These are phyloP conservation scores for Manis javanica DNA, from an alignment of 2,797 vertebrate genomes.

Conservation along the genomic window DNA sequence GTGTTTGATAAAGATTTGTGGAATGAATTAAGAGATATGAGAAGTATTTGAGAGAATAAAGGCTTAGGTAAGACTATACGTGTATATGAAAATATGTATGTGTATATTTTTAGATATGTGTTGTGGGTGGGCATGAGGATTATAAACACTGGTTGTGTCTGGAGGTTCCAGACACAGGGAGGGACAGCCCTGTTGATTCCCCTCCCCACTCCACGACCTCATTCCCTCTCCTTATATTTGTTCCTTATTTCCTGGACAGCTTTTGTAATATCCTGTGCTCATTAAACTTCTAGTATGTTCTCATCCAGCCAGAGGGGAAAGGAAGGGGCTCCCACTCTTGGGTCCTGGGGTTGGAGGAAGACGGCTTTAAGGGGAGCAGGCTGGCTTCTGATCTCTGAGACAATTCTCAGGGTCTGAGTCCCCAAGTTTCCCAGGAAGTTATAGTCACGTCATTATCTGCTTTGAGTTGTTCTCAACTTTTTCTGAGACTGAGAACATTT, in stretches of 20 bases:
- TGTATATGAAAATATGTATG: background rate
- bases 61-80: background rate
- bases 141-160: background rate
- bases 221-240: background rate
- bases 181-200: background rate
- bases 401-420: background rate
- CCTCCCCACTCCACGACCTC: background rate
- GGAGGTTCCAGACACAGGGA: background rate
- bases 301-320: background rate
- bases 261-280: background rate
- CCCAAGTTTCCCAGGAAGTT: background rate
- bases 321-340: background rate
- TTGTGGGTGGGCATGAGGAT: background rate
- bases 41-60: constrained; percentile 27
- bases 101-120: background rate
- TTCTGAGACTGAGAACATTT: constrained; percentile 51
- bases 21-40: constrained; percentile 60
- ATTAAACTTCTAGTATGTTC: background rate
- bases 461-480: constrained; percentile 28
- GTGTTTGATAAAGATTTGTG: constrained; percentile 69
- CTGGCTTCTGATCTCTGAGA: background rate
- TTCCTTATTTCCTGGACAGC: background rate
- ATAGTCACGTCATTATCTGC: background rate
- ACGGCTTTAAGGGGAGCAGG: background rate
- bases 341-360: background rate